A percentile compares a stretch with the other conserved stretches of the same genome.
These are phyloP conservation scores for Lasioglossum pauxillum DNA, from an alignment of 2,888 invertebrate genomes.

Conservation along the genomic window DNA sequence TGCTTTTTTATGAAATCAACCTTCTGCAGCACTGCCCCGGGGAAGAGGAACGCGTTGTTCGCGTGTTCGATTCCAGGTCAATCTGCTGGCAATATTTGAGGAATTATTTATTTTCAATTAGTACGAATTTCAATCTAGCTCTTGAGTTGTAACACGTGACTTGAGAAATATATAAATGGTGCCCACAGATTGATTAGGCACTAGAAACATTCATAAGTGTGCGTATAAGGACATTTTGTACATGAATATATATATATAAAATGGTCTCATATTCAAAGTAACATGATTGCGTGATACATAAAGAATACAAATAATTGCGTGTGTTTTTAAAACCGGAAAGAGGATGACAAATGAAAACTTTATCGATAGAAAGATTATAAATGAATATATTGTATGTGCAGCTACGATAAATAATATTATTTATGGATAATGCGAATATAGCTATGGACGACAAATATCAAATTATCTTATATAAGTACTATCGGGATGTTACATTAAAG, in stretches of 20 bases:
- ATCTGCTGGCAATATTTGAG: slow-evolving; percentile 71
- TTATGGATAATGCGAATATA: slow-evolving; percentile 31
- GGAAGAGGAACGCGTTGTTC: slow-evolving; percentile 28
- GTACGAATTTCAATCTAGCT: slow-evolving; percentile 59
- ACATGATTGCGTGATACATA: slow-evolving; percentile 63
- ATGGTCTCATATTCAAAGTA: slow-evolving; percentile 54
- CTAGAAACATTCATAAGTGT: slow-evolving; percentile 42
- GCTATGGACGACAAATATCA: slow-evolving; percentile 47
- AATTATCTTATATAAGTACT: slow-evolving; percentile 43
- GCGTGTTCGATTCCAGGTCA: slow-evolving; percentile 74
- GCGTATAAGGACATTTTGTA: slow-evolving; percentile 55
- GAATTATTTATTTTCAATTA: slow-evolving; percentile 74
- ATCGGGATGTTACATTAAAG: slow-evolving; percentile 31
- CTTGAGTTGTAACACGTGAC: slow-evolving; percentile 46
- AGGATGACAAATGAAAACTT: slow-evolving; percentile 57
- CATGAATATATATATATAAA: slow-evolving; percentile 33
- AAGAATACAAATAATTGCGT: slow-evolving; percentile 52
- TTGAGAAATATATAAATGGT: slow-evolving; percentile 53
- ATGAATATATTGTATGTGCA: slow-evolving; percentile 54
- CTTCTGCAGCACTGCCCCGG: slow-evolving; percentile 69
- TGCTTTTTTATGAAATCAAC: slow-evolving; percentile 71
- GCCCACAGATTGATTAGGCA: slow-evolving; percentile 56
- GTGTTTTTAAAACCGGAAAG: slow-evolving; percentile 54
- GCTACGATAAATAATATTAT: slow-evolving; percentile 48
- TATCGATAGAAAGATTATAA: slow-evolving; percentile 49